These are phyloP conservation scores for Aegithalos caudatus DNA, from an alignment of 2,113 vertebrate species.

Conservation along the genomic window DNA sequence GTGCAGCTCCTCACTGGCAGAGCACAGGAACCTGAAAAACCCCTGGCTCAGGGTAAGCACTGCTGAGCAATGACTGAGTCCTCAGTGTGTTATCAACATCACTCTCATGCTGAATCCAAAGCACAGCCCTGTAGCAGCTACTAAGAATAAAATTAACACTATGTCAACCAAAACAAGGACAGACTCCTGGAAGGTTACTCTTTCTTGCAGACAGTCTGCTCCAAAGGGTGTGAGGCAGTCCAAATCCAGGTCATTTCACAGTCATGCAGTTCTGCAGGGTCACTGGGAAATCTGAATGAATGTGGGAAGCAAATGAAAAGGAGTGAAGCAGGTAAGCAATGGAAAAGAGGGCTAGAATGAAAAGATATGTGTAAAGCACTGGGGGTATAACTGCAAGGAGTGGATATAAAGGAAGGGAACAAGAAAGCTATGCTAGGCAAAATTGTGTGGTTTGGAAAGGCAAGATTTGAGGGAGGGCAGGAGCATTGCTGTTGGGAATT, in stretches of 20 bases:
- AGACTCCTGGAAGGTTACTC: not conserved
- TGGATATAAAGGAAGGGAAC: not conserved
- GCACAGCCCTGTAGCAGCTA: not conserved
- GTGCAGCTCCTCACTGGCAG: not conserved
- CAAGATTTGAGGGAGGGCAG: not conserved
- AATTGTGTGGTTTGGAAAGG: not conserved
- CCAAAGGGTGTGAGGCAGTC: not conserved
- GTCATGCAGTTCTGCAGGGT: not conserved
- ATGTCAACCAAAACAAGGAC: not conserved
- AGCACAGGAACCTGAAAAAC: not conserved
- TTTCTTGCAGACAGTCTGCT: not conserved
- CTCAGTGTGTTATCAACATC: not conserved
- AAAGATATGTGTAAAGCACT: not conserved
- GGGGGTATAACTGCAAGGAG: not conserved
- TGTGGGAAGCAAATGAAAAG: not conserved
- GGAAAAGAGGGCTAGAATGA: not conserved
- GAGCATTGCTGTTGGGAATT: not conserved
- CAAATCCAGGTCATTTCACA: not conserved
- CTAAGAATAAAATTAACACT: not conserved
- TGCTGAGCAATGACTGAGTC: not conserved
- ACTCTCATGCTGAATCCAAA: not conserved
- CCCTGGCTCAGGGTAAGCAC: not conserved
- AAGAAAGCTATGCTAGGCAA: not conserved
- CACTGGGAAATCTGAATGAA: not conserved
- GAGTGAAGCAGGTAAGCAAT: not conserved